Conservation (phyloP, 1,140 invertebrate genomes). For the Aplysia californica region DNA sequence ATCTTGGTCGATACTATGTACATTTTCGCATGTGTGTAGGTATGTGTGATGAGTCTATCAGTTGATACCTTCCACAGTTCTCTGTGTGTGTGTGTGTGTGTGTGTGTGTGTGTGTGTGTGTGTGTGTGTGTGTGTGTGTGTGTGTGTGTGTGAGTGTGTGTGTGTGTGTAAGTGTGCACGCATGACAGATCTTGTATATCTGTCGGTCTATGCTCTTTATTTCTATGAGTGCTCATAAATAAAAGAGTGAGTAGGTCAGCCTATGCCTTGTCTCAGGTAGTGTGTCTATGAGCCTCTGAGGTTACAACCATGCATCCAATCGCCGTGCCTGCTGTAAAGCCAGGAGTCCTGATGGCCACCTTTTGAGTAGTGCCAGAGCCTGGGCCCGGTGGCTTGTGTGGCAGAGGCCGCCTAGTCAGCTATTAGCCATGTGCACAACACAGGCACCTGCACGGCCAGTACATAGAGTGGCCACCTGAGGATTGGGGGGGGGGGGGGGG, state of each 20-base stretch:
- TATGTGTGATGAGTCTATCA: too few relatives aligned
- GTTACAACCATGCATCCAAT: background rate
- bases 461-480: constrained; percentile 79
- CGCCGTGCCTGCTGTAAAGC: background rate
- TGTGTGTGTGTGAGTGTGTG: too few relatives aligned
- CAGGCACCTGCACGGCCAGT: constrained; percentile 87
- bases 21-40: too few relatives aligned
- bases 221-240: background rate
- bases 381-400: constrained; percentile 34
- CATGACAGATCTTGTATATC: background rate
- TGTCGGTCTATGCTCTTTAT: background rate
- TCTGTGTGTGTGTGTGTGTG: too few relatives aligned
- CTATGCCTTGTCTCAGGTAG: background rate
- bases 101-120: too few relatives aligned
- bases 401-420: constrained; percentile 53
- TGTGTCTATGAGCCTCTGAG: background rate
- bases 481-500: constrained; percentile 36
- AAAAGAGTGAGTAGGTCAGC: background rate
- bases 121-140: too few relatives aligned
- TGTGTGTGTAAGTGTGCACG: background rate
- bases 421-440: constrained; percentile 75
- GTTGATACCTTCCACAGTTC: too few relatives aligned
- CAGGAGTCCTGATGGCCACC: constrained; percentile 44
- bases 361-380: constrained; percentile 52
- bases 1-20: too few relatives aligned